A percentile compares a stretch with the other conserved stretches of the same genome.
These are phyloP conservation scores for Ophonus ardosiacus DNA, from an alignment of 2,888 invertebrate genomes.

Conservation along the genomic window DNA sequence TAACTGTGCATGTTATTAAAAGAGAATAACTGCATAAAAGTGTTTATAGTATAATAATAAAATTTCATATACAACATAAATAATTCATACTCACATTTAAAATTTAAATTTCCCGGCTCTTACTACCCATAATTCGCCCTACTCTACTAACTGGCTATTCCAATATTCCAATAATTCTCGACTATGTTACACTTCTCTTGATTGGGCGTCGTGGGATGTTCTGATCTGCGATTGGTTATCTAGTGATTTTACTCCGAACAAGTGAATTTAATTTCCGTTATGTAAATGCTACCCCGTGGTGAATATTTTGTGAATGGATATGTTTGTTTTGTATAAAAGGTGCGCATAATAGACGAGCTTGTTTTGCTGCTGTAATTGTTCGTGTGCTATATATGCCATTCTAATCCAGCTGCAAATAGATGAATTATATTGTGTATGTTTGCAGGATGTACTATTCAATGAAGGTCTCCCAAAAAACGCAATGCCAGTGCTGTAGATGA, in stretches of 20 bases:
- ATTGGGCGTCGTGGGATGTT: not conserved
- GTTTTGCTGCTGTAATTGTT: conserved; percentile 39
- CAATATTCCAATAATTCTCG: not conserved
- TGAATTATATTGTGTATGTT: conserved; percentile 24
- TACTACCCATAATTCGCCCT: not conserved
- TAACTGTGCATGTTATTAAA: no score
- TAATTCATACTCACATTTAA: not conserved
- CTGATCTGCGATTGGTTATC: not conserved
- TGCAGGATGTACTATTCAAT: not conserved
- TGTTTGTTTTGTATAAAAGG: conserved; percentile 52
- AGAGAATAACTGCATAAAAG: no score
- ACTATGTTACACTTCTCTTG: not conserved
- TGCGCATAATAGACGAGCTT: conserved; percentile 18
- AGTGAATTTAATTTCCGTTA: conserved; percentile 53
- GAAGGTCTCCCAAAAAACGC: not conserved
- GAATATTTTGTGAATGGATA: conserved; percentile 47
- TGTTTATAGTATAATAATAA: no score
- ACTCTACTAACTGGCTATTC: not conserved
- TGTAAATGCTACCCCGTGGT: conserved; percentile 18
- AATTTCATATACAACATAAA: not conserved
- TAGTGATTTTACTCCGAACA: conserved; percentile 11
- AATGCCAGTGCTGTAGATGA: not conserved
- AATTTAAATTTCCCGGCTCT: not conserved
- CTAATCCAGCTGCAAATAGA: conserved; percentile 24
- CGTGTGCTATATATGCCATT: conserved; percentile 22